Base-by-base conservation (phyloP, 2,113 vertebrate genomes). In the Tychaedon coryphoeus region DNA sequence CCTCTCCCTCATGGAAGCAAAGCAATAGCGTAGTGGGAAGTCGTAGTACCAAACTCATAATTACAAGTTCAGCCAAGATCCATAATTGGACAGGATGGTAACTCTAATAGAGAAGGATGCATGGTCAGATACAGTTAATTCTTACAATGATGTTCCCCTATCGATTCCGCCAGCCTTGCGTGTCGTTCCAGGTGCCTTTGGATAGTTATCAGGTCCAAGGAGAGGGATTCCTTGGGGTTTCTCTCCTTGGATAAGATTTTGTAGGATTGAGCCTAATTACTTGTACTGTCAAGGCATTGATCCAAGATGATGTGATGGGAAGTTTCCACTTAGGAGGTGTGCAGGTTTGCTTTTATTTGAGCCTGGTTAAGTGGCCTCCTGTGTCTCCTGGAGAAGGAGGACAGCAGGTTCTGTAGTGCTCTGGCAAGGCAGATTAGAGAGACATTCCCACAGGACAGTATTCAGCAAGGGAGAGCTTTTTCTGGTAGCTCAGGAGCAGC, bases 51-150 rank as follows among this genome's bases (percentile, higher is more conserved):
- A 70, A 93, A 92, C 94, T 95, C 89, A 83, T 93, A 97, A 96
- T 97, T 97, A 82, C n/a, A 3, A 89, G 88, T 95, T 93, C 90
- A 95, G 89, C 76, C 88, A 92, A 90, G 92, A 95, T 95, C 95
- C 86, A 74, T 97, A 97, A 96, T 96, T 97, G 94, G 94, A 93
- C 8, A 4, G 90, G 95, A 81, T 93, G 10, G 89, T 96, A 83
- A 83, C 86, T 97, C 78, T 95, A 96, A 96, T 97, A 92, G 90
- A 94, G 95, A 96, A 73, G 84, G 95, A 94, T 87, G 77, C 8
- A 0, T 92, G 10, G 73, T 96, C 92, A 93, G 93, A 95, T 90
- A 65, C 72, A 13, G 90, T 94, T 95, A 81, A 94, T 96, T 96
- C 86, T 83, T 93, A 84, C 94, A 92, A 16, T 67, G 95, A 96